Percentiles rank a stretch among this genome's conserved stretches.
phyloP scores from a whole-genome alignment of 1,140 invertebrate species.

The Scaptomyza graminum region DNA sequence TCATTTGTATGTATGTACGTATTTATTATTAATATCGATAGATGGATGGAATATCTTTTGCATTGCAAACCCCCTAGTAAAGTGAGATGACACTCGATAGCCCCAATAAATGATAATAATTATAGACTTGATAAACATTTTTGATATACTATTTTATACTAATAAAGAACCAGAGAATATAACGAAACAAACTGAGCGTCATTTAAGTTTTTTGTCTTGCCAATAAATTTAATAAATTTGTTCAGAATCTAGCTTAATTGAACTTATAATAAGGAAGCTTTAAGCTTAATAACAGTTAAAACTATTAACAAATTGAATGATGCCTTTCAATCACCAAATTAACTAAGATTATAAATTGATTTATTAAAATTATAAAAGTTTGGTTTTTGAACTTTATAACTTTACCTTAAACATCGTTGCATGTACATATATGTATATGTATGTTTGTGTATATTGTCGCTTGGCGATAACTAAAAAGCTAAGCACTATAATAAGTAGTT shows the following conservation, averaged over 20 bases:
- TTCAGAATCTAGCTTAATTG: not conserved
- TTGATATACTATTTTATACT: conserved; percentile 80
- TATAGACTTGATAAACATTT: conserved; percentile 80
- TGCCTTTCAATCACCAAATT: too few species aligned
- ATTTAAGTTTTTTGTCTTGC: not conserved
- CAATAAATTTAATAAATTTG: not conserved
- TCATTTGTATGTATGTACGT: conserved; percentile 51
- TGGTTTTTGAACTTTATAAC: too few species aligned
- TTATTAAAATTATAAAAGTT: too few species aligned
- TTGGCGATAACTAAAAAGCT: conserved; percentile 6
- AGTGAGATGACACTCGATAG: conserved; percentile 47
- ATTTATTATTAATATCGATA: conserved; percentile 50
- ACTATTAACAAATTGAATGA: not conserved
- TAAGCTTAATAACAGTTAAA: not conserved
- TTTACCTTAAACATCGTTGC: not conserved
- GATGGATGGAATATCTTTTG: conserved; percentile 56
- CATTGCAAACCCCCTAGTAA: conserved; percentile 48
- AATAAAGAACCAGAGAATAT: conserved; percentile 73
- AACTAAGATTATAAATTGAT: too few species aligned
- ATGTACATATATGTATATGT: not conserved
- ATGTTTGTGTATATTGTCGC: too few species aligned
- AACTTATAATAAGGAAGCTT: not conserved
- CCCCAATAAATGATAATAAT: conserved; percentile 79
- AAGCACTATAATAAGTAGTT: not conserved
- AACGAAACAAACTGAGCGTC: conserved; percentile 19